Evolutionary conservation across 2,113 vertebrate genomes (phyloP).

Genomic region (Gopherus flavomarginatus): DNA sequence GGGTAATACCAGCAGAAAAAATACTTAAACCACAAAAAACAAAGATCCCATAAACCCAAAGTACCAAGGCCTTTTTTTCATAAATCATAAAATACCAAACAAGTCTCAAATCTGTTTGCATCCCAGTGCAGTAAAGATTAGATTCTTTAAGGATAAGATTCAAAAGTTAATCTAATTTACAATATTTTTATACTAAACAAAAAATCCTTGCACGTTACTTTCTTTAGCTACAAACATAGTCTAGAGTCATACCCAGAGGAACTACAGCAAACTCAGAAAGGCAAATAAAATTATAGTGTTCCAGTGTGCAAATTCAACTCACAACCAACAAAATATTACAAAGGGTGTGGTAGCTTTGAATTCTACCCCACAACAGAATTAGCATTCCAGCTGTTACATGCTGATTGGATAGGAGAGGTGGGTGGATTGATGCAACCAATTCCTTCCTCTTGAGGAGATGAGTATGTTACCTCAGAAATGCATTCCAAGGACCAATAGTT

Average conservation of each 20-base stretch:
- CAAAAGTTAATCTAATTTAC: conserved; percentile 50
- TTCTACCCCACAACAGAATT: conserved; percentile 67
- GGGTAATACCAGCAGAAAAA: conserved; percentile 49
- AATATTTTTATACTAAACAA: conserved; percentile 52
- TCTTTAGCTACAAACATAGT: conserved; percentile 46
- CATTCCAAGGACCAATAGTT: neutral
- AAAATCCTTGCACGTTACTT: conserved; percentile 64
- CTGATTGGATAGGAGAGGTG: neutral
- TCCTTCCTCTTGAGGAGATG: neutral
- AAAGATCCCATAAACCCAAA: conserved; percentile 19
- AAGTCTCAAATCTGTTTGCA: neutral
- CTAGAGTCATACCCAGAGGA: neutral
- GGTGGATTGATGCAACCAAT: conserved; percentile 11
- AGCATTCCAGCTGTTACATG: conserved; percentile 57
- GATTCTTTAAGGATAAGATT: conserved; percentile 43
- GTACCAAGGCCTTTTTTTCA: neutral
- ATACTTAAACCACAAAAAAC: conserved; percentile 47
- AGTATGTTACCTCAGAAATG: neutral
- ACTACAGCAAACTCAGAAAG: neutral
- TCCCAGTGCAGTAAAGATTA: neutral
- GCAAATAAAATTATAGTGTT: neutral
- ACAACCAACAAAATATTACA: neutral
- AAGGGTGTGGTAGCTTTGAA: conserved; percentile 55
- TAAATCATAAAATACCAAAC: neutral
- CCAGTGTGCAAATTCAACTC: neutral